These are phyloP conservation scores for Sebastes fasciatus DNA, from an alignment of 2,113 vertebrate genomes.

Conservation along the genomic window DNA sequence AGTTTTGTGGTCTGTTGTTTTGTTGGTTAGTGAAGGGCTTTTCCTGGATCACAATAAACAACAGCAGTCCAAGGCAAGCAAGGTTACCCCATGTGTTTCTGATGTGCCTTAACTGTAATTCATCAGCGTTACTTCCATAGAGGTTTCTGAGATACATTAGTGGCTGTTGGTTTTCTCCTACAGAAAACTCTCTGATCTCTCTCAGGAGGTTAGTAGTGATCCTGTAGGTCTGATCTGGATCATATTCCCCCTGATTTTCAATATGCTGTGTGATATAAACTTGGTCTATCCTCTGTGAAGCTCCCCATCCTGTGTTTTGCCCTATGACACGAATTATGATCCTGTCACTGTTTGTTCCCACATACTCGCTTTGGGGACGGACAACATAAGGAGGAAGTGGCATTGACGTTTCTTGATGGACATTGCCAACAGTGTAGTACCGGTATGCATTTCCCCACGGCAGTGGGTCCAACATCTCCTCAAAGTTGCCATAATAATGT, in stretches of 20 bases:
- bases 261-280: slow-evolving; percentile 76
- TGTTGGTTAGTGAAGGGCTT: no score
- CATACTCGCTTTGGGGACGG: no score
- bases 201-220: slow-evolving; percentile 56
- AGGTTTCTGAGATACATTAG: slow-evolving; percentile 56
- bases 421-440: no score
- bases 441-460: no score
- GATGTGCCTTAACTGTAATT: slow-evolving; percentile 29
- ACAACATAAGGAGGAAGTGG: no score
- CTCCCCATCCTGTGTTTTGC: not conserved
- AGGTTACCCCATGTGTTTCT: slow-evolving; percentile 41
- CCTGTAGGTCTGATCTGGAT: slow-evolving; percentile 63
- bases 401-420: no score
- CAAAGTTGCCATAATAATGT: no score
- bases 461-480: no score
- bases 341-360: slow-evolving; percentile 53
- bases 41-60: slow-evolving; percentile 65
- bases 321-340: slow-evolving; percentile 63
- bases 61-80: slow-evolving; percentile 65
- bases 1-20: slow-evolving; percentile 19
- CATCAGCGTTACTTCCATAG: slow-evolving; percentile 21
- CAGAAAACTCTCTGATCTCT: slow-evolving; percentile 61
- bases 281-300: slow-evolving; percentile 8
- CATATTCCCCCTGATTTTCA: no score
- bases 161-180: not conserved